Conservation (phyloP, 2,113 vertebrate species). For the Eolophus roseicapilla region DNA sequence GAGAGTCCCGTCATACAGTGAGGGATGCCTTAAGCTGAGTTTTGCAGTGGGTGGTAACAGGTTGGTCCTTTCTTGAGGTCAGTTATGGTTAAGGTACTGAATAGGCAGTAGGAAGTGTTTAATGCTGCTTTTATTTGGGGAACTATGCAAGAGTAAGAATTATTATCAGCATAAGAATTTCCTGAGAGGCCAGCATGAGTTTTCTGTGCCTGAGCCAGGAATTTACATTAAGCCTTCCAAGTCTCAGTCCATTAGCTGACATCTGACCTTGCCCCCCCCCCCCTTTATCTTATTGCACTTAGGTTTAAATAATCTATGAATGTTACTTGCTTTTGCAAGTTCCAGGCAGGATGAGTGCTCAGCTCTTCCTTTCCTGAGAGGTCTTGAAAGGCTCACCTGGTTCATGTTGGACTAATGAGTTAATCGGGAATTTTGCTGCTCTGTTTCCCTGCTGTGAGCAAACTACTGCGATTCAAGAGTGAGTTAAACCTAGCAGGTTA, state of each 20-base stretch:
- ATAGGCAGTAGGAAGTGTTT: neutral
- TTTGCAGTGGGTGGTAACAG: neutral
- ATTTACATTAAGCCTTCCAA: neutral
- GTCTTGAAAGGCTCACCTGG: neutral
- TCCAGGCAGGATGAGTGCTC: neutral
- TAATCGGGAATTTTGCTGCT: neutral
- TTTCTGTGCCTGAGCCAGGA: slow-evolving; percentile 6
- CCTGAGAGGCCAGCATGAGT: slow-evolving; percentile 8
- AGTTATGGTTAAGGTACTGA: neutral
- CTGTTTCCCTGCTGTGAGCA: neutral
- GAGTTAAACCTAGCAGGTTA: neutral
- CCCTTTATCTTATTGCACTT: neutral
- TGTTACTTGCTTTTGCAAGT: neutral
- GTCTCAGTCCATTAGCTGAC: neutral
- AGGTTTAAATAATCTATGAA: neutral
- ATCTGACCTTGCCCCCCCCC: neutral
- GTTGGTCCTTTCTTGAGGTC: neutral
- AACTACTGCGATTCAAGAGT: neutral
- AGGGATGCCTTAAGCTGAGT: neutral
- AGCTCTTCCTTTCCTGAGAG: neutral
- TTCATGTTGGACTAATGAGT: neutral
- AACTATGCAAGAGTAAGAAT: neutral
- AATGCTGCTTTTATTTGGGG: neutral
- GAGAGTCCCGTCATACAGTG: neutral
- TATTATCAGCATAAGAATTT: neutral